Evolutionary conservation across 2,797 vertebrate species (phyloP), one percentile per base, ranked within the genome.

Genomic region (Prunella strophiata): DNA sequence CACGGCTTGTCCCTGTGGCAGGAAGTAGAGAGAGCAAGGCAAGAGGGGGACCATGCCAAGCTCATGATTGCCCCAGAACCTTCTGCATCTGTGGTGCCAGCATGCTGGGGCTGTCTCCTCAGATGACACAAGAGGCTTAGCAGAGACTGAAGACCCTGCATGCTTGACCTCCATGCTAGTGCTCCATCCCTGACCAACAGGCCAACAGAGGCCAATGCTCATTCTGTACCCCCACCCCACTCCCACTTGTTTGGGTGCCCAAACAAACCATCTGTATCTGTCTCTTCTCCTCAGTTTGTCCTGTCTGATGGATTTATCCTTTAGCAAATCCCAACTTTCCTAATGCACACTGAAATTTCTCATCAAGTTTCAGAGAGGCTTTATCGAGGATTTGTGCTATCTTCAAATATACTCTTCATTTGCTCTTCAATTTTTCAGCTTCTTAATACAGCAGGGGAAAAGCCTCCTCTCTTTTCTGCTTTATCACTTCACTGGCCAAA

Each of bases 331-430:
- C 85, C 57, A 84, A 47, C 74, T 88, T 94, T 91, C 78, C 86
- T 67, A 78, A 72, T 70, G 66, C 48, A 79, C 85, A 89, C 85
- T 65, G 73, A 92, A 91, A 84, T 84, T 91, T 93, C 91, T 92
- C 91, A 76, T 96, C 91, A 94, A 91, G 78, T 96, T 92, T 94
- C 85, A 91, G 77, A 85, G 79, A 93, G 73, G 72, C 32, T 87
- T 94, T 94, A 93, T 89, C 2, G 0, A 94, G 94, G 94, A 91
- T 96, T 96, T 96, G 80, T 89, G 62, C 85, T 96, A 61, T 95
- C 95, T 97, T 96, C 87, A 92, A 94, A 88, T 85, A 88, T 13
- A 90, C 47, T 95, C 58, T 77, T 88, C 59, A 57, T 91, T 79
- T 91, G 34, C 66, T 94, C 38, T 95, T 91, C 81, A 38, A 54